Evolutionary conservation across 2,888 invertebrate species (phyloP), one percentile per base, ranked within the genome.

Genomic region (Omphaloscelis lunosa): DNA sequence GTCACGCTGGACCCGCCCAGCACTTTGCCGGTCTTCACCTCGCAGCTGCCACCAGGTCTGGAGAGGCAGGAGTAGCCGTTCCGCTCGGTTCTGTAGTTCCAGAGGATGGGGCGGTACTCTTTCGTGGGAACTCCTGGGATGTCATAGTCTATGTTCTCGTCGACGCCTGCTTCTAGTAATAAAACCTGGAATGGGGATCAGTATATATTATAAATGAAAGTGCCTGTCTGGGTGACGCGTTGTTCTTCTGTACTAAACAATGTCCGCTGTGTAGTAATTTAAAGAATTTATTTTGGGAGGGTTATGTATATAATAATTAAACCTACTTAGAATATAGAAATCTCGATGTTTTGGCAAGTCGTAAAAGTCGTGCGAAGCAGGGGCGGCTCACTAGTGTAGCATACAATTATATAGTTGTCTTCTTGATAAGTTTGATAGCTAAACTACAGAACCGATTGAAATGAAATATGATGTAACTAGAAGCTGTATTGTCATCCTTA

Each of bases 1-100:
- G 91, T 94, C 4, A 96, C 96, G 51, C 95, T 95, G 63, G 96
- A 96, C 0, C 97, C 97, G 8, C 97, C 97, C 0, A 97, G 90
- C 1, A 96, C 96, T 88, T 96, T 96, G 3, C 96, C 97, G 4
- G 95, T 95, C 74, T 92, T 93, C 39, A 97, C 95, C 79, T 96
- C 96, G 77, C 97, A 96, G 83, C 93, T 94, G 23, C 96, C 96
- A 27, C 95, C 95, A 66, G 96, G 94, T 41, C 96, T 88, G 0
- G 96, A 96, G 0, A 97, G 91, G 70, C 97, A 97, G 45, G 96
- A 96, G 91, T 92, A 95, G 2, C 94, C 95, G 72, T 95, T 96
- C 45, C 96, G 89, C 84, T 96, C 96, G 0, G 97, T 96, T 70
- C 94, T 90, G 83, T 94, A 96, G 91, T 96, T 96, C 96, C 96